Base-by-base conservation (phyloP, 2,113 vertebrate species). In the Vidua chalybeata region DNA sequence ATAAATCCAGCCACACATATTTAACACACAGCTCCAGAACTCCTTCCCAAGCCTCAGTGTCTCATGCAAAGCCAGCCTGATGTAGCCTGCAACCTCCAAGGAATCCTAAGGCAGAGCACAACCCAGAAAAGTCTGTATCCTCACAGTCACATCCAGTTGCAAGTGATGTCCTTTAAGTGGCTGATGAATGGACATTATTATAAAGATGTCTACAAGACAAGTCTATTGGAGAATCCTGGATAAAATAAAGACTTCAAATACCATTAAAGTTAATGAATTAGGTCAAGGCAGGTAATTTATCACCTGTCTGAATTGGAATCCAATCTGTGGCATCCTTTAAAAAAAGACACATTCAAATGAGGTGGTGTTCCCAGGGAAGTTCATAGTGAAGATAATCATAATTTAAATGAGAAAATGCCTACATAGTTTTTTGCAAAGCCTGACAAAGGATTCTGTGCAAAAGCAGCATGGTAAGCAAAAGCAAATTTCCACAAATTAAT, bases 161-260 rank as follows among this genome's bases (percentile, higher is more conserved):
- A 30, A 71, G 39, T 72, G 43, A 52, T n/a, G 69, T 78, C 83
- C 73, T 89, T 92, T 92, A 92, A 86, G 56, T 23, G 61, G 86
- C 85, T 93, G 85, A 95, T 96, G 69, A 96, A 90, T 64, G 68
- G 85, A 79, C 49, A 79, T 96, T 86, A 89, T 82, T 91, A 92
- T 69, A 69, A 81, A 93, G 85, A 92, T 33, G 54, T 93, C 94
- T 86, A 52, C 76, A 88, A 83, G 79, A 92, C 3, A 83, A 69
- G 85, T 91, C 76, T 81, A 78, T 94, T 45, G 51, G 48, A 87
- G 31, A 39, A 93, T 33, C 68, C 63, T 27, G 26, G 62, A 54
- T 62, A 92, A 97, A 96, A 93, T 76, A 72, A 89, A 45, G 92
- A 81, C 88, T 97, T 97, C 74, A 97, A 80, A 74, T 87, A 94